phyloP scores from a whole-genome alignment of 2,888 invertebrate species.

The Drosophila yooni region DNA sequence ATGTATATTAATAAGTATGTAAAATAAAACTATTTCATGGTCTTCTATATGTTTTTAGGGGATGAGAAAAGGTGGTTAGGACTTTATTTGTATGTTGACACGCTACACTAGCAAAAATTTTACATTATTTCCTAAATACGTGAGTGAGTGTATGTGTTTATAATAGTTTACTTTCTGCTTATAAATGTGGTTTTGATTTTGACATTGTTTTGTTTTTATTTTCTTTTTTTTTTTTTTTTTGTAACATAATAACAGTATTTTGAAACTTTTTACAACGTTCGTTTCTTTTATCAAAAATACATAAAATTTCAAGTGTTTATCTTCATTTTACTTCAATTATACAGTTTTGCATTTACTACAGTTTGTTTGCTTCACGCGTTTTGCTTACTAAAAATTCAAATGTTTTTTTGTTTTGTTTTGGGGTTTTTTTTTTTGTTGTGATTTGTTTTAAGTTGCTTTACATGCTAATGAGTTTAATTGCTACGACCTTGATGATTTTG shows the following conservation, averaged over 20 bases:
- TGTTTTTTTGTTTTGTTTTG: slow-evolving; percentile 28
- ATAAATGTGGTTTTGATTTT: slow-evolving; percentile 17
- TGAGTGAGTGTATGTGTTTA: slow-evolving; percentile 21
- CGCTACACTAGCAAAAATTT: slow-evolving; percentile 31
- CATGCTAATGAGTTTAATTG: slow-evolving; percentile 67
- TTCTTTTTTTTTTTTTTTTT: slow-evolving; percentile 8
- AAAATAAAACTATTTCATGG: slow-evolving; percentile 24
- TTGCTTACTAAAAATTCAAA: slow-evolving; percentile 56
- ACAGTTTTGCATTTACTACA: slow-evolving; percentile 50
- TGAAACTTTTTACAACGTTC: slow-evolving; percentile 35
- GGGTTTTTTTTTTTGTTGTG: slow-evolving; percentile 32
- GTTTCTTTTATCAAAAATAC: slow-evolving; percentile 68
- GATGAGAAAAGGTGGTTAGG: slow-evolving; percentile 3
- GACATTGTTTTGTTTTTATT: slow-evolving; percentile 10
- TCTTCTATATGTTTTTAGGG: neutral
- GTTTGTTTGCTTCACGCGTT: slow-evolving; percentile 31
- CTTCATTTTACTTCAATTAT: slow-evolving; percentile 50
- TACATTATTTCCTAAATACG: slow-evolving; percentile 42
- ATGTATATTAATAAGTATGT: slow-evolving; percentile 6
- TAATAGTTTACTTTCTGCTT: slow-evolving; percentile 31
- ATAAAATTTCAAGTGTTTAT: slow-evolving; percentile 42
- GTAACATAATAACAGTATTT: slow-evolving; percentile 60
- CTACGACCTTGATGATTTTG: slow-evolving; percentile 75
- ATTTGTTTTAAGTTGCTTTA: slow-evolving; percentile 32
- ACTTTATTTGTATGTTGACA: slow-evolving; percentile 29